Percentiles rank a stretch among this genome's conserved stretches.
These are phyloP conservation scores for Parotocinclus haroldoi DNA, from an alignment of 2,797 vertebrate genomes.

Conservation along the genomic window DNA sequence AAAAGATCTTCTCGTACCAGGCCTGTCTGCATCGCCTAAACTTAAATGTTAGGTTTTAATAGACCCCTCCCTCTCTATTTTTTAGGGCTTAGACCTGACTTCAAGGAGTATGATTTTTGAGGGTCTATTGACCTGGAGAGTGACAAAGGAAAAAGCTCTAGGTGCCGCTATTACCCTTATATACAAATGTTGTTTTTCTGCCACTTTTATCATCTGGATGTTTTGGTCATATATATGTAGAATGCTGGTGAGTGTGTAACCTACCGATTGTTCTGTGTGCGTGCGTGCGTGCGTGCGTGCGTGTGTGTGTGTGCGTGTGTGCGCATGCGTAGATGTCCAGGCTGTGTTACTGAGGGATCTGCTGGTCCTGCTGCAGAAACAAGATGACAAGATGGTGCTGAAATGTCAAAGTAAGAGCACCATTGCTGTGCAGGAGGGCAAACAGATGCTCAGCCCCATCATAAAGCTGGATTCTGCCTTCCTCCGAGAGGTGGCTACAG, in stretches of 20 bases:
- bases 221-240: no score
- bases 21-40: no score
- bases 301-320: no score
- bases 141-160: constrained; percentile 88
- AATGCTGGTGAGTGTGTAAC: no score
- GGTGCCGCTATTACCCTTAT: no score
- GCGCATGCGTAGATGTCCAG: constrained; percentile 73
- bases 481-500: constrained; percentile 86
- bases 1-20: constrained; percentile 10
- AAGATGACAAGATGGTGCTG: constrained; percentile 86
- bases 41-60: background rate
- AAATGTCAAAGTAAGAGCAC: constrained; percentile 87
- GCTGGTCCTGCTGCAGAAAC: constrained; percentile 83
- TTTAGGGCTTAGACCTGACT: constrained; percentile 81
- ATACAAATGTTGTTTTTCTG: no score
- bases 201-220: no score
- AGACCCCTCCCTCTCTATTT: background rate
- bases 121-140: constrained; percentile 81
- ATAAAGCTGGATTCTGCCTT: constrained; percentile 85
- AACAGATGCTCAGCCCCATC: constrained; percentile 87
- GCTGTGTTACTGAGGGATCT: constrained; percentile 84
- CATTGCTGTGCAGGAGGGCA: constrained; percentile 76
- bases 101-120: constrained; percentile 78
- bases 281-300: no score
- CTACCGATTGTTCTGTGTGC: no score